These are phyloP conservation scores for Hydractinia echinata DNA, from an alignment of 30 jellyfish, hydroid and myxozoan genomes.

Conservation along the genomic window DNA sequence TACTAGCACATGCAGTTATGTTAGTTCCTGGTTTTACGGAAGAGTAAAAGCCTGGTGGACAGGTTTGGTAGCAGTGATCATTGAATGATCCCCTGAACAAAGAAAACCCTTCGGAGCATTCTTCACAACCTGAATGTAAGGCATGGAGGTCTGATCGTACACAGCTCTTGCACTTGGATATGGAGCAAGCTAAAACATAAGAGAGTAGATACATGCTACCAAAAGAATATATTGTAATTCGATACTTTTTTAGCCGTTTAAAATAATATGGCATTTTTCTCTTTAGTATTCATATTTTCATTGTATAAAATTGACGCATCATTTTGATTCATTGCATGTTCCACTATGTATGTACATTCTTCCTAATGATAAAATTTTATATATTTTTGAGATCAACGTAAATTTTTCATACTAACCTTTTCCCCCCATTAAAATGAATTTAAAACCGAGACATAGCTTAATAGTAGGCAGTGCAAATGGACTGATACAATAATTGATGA, in stretches of 20 bases:
- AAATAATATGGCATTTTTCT: too few species aligned
- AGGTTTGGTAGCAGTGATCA: slow-evolving; percentile 29
- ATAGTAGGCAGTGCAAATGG: too few species aligned
- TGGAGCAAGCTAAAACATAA: slow-evolving; percentile 27
- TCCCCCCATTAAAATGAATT: too few species aligned
- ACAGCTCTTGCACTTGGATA: slow-evolving; percentile 27
- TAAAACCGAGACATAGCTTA: too few species aligned
- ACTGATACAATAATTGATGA: background rate
- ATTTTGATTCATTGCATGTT: too few species aligned
- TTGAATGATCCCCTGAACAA: slow-evolving; percentile 32
- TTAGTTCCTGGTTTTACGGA: slow-evolving; percentile 21
- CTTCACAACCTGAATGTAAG: slow-evolving; percentile 31
- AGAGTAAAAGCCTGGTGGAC: slow-evolving; percentile 38
- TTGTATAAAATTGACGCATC: too few species aligned
- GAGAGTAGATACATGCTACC: background rate
- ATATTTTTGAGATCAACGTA: too few species aligned
- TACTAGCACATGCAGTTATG: slow-evolving; percentile 26
- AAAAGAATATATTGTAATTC: background rate
- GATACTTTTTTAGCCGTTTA: too few species aligned
- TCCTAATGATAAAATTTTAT: too few species aligned
- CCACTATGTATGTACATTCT: too few species aligned
- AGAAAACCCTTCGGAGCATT: slow-evolving; percentile 14
- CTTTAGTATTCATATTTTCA: too few species aligned
- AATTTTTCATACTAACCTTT: too few species aligned
- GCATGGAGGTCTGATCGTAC: slow-evolving; percentile 21